A percentile compares a stretch with the other conserved stretches of the same genome.
These are phyloP conservation scores for Hyalella azteca DNA, from an alignment of 2,888 invertebrate species.

Conservation along the genomic window DNA sequence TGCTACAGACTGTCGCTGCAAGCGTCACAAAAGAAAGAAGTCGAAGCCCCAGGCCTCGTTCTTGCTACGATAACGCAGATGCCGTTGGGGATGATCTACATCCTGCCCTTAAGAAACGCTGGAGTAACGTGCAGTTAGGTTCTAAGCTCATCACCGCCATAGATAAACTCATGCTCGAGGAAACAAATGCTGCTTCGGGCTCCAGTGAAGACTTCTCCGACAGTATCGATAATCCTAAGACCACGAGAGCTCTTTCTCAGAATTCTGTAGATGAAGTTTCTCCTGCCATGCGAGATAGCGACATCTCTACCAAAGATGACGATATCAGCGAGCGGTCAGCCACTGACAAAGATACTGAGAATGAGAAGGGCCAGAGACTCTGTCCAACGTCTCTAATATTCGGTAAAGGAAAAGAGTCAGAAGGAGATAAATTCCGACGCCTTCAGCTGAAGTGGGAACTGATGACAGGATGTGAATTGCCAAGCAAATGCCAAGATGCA, in stretches of 20 bases:
- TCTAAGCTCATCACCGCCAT: slow-evolving; percentile 76
- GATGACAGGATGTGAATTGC: slow-evolving; percentile 69
- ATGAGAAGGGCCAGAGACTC: slow-evolving; percentile 56
- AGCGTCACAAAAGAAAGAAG: slow-evolving; percentile 47
- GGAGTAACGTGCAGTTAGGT: slow-evolving; percentile 75
- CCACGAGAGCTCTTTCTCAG: slow-evolving; percentile 4
- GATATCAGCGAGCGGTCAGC: slow-evolving; percentile 55
- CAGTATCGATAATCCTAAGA: slow-evolving; percentile 69
- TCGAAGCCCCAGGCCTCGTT: slow-evolving; percentile 68
- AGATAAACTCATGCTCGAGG: slow-evolving; percentile 72
- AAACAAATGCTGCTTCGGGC: slow-evolving; percentile 73
- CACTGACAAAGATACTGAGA: slow-evolving; percentile 57
- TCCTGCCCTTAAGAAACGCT: slow-evolving; percentile 70
- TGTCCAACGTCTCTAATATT: slow-evolving; percentile 44
- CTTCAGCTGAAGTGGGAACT: slow-evolving; percentile 83
- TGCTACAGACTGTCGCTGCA: slow-evolving; percentile 69
- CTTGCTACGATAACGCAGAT: slow-evolving; percentile 71
- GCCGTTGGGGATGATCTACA: slow-evolving; percentile 60
- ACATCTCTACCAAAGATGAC: slow-evolving; percentile 46
- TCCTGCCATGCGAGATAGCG: slow-evolving; percentile 43
- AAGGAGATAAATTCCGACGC: slow-evolving; percentile 75
- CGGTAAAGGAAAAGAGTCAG: slow-evolving; percentile 60
- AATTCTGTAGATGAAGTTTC: slow-evolving; percentile 42
- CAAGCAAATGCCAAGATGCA: slow-evolving; percentile 56
- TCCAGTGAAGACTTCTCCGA: slow-evolving; percentile 77